phyloP scores from a whole-genome alignment of 1,140 invertebrate genomes.

The Drosophila sp. region DNA sequence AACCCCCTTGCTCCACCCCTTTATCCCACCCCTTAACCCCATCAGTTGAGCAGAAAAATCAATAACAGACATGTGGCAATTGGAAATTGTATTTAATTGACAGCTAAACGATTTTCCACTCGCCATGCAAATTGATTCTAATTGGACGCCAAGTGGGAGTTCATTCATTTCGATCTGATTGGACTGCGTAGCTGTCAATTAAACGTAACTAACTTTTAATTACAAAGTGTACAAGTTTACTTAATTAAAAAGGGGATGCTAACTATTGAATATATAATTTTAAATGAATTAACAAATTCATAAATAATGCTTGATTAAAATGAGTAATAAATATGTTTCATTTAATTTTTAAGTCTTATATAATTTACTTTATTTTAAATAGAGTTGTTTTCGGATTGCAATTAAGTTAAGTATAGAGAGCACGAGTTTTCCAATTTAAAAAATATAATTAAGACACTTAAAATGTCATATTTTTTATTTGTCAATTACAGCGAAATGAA shows the following conservation, averaged over 20 bases:
- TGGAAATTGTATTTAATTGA: constrained; percentile 82
- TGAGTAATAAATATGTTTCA: no score
- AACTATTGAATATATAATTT: no score
- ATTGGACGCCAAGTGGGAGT: constrained; percentile 26
- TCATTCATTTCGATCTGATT: constrained; percentile 18
- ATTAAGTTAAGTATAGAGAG: not conserved
- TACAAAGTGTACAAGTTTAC: not conserved
- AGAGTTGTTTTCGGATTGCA: no score
- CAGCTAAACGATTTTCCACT: constrained; percentile 78
- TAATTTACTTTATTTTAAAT: no score
- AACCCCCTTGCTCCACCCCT: not conserved
- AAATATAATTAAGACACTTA: not conserved
- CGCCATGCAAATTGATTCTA: constrained; percentile 70
- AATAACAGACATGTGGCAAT: constrained; percentile 71
- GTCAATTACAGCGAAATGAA: no score
- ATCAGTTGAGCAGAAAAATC: constrained; percentile 58
- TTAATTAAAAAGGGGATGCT: not conserved
- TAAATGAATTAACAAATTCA: no score
- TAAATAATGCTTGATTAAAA: no score
- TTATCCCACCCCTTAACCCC: constrained; percentile 6
- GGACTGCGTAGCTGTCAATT: constrained; percentile 61
- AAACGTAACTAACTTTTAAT: constrained; percentile 9
- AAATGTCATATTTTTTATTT: no score
- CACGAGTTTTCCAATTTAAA: not conserved
- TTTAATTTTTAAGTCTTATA: no score